phyloP scores from a whole-genome alignment of 1,140 invertebrate species.

The Meteorus sp. region DNA sequence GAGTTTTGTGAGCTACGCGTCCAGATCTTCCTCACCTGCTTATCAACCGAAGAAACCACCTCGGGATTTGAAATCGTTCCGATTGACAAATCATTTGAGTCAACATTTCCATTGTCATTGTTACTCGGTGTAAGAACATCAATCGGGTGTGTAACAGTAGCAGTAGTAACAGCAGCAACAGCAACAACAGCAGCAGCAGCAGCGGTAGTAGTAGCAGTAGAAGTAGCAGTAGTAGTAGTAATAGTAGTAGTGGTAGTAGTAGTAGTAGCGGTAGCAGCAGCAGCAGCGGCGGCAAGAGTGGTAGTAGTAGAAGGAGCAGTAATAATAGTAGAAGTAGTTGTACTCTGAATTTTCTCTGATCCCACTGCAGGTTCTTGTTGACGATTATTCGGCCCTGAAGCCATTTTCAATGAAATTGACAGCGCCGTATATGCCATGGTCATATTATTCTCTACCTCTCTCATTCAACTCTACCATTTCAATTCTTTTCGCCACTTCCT shows the following conservation, averaged over 20 bases:
- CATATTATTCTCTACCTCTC: constrained; percentile 29
- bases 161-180: too few relatives aligned
- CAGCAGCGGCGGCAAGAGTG: not conserved
- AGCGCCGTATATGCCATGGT: constrained; percentile 41
- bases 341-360: constrained; percentile 59
- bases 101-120: not conserved
- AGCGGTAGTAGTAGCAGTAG: too few relatives aligned
- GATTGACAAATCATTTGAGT: not conserved
- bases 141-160: too few relatives aligned
- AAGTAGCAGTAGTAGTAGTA: too few relatives aligned
- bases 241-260: not conserved
- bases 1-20: too few relatives aligned
- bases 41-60: not conserved
- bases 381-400: constrained; percentile 71
- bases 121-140: too few relatives aligned
- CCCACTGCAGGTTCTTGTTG: constrained; percentile 69
- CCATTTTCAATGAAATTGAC: constrained; percentile 65
- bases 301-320: constrained; percentile 2
- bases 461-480: not conserved
- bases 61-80: not conserved
- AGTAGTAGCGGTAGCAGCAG: not conserved
- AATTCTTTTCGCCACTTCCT: too few relatives aligned
- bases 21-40: constrained; percentile 16
- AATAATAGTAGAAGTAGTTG: constrained; percentile 8
- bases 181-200: too few relatives aligned